A percentile compares a stretch with the other conserved stretches of the same genome.
Conservation (phyloP, 2,797 vertebrate species). For the Anisognathus igniventris region DNA sequence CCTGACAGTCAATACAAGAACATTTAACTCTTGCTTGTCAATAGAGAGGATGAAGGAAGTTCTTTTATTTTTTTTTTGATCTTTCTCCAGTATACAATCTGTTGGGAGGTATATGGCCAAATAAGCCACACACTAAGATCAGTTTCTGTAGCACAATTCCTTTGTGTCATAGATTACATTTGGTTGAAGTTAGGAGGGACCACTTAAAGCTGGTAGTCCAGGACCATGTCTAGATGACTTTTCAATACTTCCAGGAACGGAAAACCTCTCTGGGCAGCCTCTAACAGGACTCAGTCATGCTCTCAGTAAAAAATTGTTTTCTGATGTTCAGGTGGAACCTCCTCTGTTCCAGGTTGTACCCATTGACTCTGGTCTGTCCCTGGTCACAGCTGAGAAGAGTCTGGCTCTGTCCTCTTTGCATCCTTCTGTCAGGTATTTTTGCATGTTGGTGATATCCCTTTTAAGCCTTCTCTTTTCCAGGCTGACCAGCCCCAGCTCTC, state of each 20-base stretch:
- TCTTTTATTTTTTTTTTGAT: neutral
- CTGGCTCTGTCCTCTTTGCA: neutral
- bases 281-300: neutral
- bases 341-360: neutral
- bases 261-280: neutral
- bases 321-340: neutral
- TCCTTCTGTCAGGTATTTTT: neutral
- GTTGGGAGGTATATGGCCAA: neutral
- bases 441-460: neutral
- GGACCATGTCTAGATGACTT: fast-evolving
- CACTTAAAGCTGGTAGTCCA: neutral
- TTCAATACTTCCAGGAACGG: neutral
- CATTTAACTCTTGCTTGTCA: neutral
- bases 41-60: neutral
- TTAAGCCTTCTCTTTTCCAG: neutral
- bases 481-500: neutral
- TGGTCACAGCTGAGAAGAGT: neutral
- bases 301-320: neutral
- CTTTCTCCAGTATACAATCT: neutral
- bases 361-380: neutral
- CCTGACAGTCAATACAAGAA: neutral
- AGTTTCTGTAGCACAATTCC: neutral
- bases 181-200: neutral
- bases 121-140: neutral
- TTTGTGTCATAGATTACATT: neutral